Conservation (phyloP, 2,797 vertebrate species). For the Pterois miles region DNA sequence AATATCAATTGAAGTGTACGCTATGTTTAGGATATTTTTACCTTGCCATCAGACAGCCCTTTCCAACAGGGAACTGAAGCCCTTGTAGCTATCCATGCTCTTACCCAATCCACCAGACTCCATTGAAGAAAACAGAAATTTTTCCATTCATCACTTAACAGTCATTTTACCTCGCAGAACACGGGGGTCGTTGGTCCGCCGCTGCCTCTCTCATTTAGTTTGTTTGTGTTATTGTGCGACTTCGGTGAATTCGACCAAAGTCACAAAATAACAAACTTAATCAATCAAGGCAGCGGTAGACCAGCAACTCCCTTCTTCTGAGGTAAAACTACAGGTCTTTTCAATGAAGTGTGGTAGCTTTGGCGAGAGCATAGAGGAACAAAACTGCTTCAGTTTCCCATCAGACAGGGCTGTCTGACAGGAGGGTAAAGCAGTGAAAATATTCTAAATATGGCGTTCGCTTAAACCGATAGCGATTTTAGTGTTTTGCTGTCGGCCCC, state of each 20-base stretch:
- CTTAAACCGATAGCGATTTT: neutral
- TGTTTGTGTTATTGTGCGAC: neutral
- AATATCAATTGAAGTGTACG: neutral
- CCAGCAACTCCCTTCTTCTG: neutral
- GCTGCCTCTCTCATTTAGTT: rapidly evolving
- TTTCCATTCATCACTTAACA: no score
- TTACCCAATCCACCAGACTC: neutral
- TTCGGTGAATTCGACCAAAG: neutral
- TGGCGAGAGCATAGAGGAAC: neutral
- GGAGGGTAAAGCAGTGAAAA: rapidly evolving
- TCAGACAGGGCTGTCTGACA: neutral
- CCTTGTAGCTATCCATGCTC: rapidly evolving
- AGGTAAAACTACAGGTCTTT: rapidly evolving
- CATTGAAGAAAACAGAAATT: no score
- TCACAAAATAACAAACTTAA: no score
- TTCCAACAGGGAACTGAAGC: neutral
- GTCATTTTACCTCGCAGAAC: neutral
- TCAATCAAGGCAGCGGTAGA: neutral
- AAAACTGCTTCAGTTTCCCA: no score
- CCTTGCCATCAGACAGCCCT: neutral
- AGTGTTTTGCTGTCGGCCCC: neutral
- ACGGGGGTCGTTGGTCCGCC: neutral
- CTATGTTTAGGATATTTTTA: neutral
- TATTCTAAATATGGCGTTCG: neutral
- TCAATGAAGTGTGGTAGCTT: neutral